Evolutionary conservation across 1,140 invertebrate species (phyloP), one percentile per base, ranked within the genome.

Genomic region (Pantala flavescens): DNA sequence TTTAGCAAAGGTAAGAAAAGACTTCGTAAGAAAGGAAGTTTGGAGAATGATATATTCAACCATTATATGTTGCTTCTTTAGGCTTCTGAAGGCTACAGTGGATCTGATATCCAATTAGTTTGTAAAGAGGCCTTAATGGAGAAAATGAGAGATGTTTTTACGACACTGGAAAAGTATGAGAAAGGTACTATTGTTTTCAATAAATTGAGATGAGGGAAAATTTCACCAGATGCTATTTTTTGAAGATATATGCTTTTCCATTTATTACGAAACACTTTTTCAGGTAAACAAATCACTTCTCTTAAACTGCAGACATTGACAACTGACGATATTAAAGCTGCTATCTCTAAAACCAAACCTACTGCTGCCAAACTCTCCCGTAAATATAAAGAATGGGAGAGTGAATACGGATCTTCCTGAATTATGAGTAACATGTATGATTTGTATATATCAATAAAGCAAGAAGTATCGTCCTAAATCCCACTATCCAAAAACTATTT

Each of bases 71-170:
- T n/a, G 74, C 74, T 75, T 75, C 79, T 82, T 23, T 78, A 88
- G 87, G 82, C 84, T 77, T 93, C 92, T 0, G 87, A 91, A 23
- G 89, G 90, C 7, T 98, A 95, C 80, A 93, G 93, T 9, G 93
- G 94, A 9, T 92, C 93, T 23, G 95, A 98, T 80, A 88, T 98
- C n/a, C 90, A 90, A 78, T 81, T 93, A 76, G 86, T 95, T 12
- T 95, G 93, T 79, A 97, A 96, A 84, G 94, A 98, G 86, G 90
- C 92, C 0, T 88, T 87, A 76, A 92, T 93, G 89, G 81, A 81
- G 19, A 82, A 86, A 36, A 79, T 89, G 55, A 81, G 87, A 43
- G 73, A 75, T 24, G 75, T 78, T 16, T 80, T 81, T 55, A 42
- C 71, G 16, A 24, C 42, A 10, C 74, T 81, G 9, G 80, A 81